Base-by-base conservation (phyloP, 1,140 invertebrate genomes). In the Cecropterus lyciades region DNA sequence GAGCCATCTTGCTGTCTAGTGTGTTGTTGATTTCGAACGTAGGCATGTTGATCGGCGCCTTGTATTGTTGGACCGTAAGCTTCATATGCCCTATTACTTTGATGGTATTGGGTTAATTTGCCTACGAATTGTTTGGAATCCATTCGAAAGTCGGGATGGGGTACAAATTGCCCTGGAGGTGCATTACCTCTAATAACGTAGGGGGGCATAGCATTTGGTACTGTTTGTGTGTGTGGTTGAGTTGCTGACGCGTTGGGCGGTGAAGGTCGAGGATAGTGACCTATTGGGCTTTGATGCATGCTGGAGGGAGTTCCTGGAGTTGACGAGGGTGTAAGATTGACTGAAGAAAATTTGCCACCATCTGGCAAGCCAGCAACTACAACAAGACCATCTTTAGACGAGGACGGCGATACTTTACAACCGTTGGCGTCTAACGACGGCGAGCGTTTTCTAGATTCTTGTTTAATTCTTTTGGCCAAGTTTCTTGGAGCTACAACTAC, bases 261-360 rank as follows among this genome's bases (percentile, higher is more conserved):
- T 11, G 94, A 94, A 1, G 93, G 94, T 48, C 95, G 85, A 0
- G 95, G 92, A 77, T 95, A 95, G 27, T 95, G 92, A 42, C 93
- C 91, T 8, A 94, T 75, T 16, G 93, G 85, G 80, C 93, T 91
- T 60, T 89, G 76, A 84, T 95, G 94, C 68, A 94, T 93, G 65
- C 87, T 89, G 1, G 93, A 93, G 0, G 95, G 94, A 1, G 95
- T 95, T 4, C 94, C 93, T 0, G 95, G 94, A 7, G 95, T 94
- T 0, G 94, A 94, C 0, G 95, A 95, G 0, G 94, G 94, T 0
- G 95, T 95, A 1, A 95, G 77, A 70, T 93, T 95, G 16, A 94
- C 93, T 10, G 93, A 93, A 0, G 94, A 93, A 52, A 93, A 93
- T 75, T 92, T 93, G 1, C 85, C 77, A 43, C 72, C 76, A 67